Base-by-base conservation (phyloP, 2,797 vertebrate genomes). In the Gallirallus australis region DNA sequence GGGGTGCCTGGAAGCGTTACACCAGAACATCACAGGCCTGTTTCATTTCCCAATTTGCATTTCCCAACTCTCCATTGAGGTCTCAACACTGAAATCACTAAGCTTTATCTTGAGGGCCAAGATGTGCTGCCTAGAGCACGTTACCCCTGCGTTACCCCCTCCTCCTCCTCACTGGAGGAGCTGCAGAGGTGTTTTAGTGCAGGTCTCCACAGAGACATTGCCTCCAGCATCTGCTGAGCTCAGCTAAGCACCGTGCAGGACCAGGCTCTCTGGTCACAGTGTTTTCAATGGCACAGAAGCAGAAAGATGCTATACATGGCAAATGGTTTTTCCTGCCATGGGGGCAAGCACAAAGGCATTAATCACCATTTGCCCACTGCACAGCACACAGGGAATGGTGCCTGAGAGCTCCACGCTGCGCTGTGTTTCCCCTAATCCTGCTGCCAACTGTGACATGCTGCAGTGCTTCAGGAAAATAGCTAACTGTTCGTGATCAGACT, bases 391-490 rank as follows among this genome's bases (percentile, higher is more conserved):
- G 73, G 56, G 84, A 83, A 80, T 14, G 48, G 12, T 89, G 65
- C 89, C 88, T 71, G 61, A 52, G 47, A 93, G 88, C 13, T 24
- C 73, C n/a, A 57, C 31, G 7, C 50, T 47, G 75, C 70, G 56
- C 31, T 5, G 33, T 27, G 71, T 31, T 50, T 28, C 28, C 47
- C 45, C 61, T 39, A 30, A 15, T 28, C 48, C 85, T 60, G 42
- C 86, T 87, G 92, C 92, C 87, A 86, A 14, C 40, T 64, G 1
- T 28, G 79, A 84, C 42, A 53, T 1, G 48, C 76, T 83, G 86
- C 95, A 90, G 65, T 64, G 91, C 92, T 64, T 50, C 76, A 39
- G 81, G 77, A 77, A 78, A 79, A 69, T 5, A 82, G 68, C 83
- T 50, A 81, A 42, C 64, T 3, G 3, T 21, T 89, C 18, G 6